Percentiles rank a stretch among this genome's conserved stretches.
These are phyloP conservation scores for Lagopus leucura DNA, from an alignment of 2,113 vertebrate species.

Conservation along the genomic window DNA sequence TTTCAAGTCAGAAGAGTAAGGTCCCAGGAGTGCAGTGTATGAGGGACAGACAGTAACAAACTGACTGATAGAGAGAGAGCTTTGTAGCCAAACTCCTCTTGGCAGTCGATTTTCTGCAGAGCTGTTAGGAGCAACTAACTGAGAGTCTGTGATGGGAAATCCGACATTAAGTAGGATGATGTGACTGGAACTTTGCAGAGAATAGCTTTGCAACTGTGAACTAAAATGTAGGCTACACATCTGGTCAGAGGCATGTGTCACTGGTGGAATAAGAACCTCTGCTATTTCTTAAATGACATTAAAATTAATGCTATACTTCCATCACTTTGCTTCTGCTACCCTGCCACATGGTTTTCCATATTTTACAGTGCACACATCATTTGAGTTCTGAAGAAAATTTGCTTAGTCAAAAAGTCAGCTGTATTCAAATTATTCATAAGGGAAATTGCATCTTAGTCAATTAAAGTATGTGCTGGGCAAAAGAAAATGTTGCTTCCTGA, in stretches of 20 bases:
- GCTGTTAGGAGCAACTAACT: background rate
- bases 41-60: background rate
- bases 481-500: constrained; percentile 58
- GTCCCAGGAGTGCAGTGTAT: background rate
- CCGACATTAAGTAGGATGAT: background rate
- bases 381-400: constrained; percentile 68
- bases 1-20: accelerated
- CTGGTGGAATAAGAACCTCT: background rate
- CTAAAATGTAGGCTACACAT: constrained; percentile 17
- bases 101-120: background rate
- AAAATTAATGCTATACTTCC: constrained; percentile 61
- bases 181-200: background rate
- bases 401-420: constrained; percentile 69
- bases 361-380: constrained; percentile 68
- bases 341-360: constrained; percentile 59
- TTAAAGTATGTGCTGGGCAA: constrained; percentile 58
- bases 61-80: background rate
- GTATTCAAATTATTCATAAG: constrained; percentile 75
- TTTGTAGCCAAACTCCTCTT: background rate
- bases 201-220: background rate
- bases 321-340: constrained; percentile 62
- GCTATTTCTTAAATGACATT: constrained; percentile 48
- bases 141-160: background rate
- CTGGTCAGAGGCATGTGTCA: constrained; percentile 1
- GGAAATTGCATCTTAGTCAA: constrained; percentile 68